These are phyloP conservation scores for Tichodroma muraria DNA, from an alignment of 2,113 vertebrate genomes.

Conservation along the genomic window DNA sequence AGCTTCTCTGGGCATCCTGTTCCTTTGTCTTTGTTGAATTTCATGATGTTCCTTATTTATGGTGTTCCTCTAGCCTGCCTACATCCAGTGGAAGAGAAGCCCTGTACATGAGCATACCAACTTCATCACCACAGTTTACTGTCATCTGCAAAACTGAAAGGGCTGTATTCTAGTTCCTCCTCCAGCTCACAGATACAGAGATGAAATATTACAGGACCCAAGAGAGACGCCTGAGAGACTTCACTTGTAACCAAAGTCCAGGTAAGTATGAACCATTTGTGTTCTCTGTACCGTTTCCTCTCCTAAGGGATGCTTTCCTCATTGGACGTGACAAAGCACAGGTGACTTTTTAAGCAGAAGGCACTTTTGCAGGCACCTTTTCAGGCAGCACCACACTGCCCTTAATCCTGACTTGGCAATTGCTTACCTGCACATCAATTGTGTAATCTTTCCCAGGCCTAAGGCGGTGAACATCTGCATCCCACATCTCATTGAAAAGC, in stretches of 20 bases:
- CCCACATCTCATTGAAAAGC: slow-evolving; percentile 78
- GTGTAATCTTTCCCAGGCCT: slow-evolving; percentile 78
- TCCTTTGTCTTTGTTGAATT: not conserved
- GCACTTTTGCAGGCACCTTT: not conserved
- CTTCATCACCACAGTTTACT: not conserved
- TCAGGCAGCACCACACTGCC: not conserved
- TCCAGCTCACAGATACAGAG: not conserved
- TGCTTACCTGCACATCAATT: slow-evolving; percentile 75
- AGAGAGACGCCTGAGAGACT: not conserved
- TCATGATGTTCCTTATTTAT: not conserved
- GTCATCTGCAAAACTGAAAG: not conserved
- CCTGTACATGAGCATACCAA: not conserved
- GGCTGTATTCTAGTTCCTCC: not conserved
- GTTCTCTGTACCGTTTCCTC: not conserved
- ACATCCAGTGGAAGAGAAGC: not conserved
- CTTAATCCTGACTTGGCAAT: not conserved
- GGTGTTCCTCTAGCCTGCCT: not conserved
- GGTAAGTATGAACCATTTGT: not conserved
- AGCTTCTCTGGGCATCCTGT: not conserved
- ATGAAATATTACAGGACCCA: not conserved
- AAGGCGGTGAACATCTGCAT: slow-evolving; percentile 74
- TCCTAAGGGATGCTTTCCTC: not conserved
- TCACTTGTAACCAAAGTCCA: not conserved
- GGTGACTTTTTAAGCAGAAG: not conserved
- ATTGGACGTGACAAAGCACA: not conserved